Evolutionary conservation across 64 coral and sea anemone species (phyloP), one percentile per base, ranked within the genome.

Genomic region (Montipora foliosa): DNA sequence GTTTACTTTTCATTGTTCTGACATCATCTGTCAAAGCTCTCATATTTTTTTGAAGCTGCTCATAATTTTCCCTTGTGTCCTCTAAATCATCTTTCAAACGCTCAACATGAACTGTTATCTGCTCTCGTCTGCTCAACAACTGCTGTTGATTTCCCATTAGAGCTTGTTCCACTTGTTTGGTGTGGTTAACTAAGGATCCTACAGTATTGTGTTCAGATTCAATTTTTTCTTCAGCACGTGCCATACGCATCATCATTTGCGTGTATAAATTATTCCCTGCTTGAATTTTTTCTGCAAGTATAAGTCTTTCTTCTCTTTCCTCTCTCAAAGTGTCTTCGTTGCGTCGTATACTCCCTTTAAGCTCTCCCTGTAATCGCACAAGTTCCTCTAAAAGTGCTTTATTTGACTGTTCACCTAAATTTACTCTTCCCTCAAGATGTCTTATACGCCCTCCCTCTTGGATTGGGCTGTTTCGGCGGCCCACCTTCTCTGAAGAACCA

Each of bases 111-210:
- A 96, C 92, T 87, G 96, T 88, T 67, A 94, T 82, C 88, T 99
- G 95, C 86, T 99, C 98, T 75, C 98, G 76, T 21, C 92, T 71
- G 80, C 79, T 99, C n/a, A 96, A 59, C 29, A 96, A 77, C 58
- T 96, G 95, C 59, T 99, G 98, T 89, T 99, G 95, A 51, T 94
- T 96, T 15, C 98, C 98, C 61, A 96, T 92, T 19, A 99, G 68
- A 83, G 98, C 94, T 24, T 96, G 98, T 68, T 99, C 98, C 13
- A 99, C 95, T 50, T 99, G 92, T 75, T 99, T 99, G 64, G 98
- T 96, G 64, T 99, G 98, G 52, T 93, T 99, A 17, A 99, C 89
- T 53, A 99, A 92, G 66, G 95, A 83, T 4, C 95, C 98, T 1
- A 99, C 89, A 29, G 98, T 93, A 51, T 71, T 90, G 24, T 94